Evolutionary conservation across 2,797 vertebrate genomes (phyloP), one percentile per base, ranked within the genome.

Genomic region (Ibycter americanus): DNA sequence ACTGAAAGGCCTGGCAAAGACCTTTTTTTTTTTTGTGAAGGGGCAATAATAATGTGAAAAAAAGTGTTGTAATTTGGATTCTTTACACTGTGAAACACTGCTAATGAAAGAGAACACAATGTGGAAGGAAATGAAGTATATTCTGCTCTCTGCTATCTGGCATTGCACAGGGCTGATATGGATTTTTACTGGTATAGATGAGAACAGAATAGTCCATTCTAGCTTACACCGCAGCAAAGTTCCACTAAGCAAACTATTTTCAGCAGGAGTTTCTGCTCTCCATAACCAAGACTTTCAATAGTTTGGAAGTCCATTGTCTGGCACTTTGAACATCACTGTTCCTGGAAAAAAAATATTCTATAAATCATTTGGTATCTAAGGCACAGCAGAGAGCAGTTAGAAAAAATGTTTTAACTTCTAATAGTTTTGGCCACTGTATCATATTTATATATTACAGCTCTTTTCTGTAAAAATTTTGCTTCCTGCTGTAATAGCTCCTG

Each of bases 101-200:
- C 46, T 83, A 55, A 65, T 62, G 68, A 36, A 46, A 52, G 26
- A 66, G 34, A 82, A 56, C 19, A 51, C 31, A 20, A 10, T 1
- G 3, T 86, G 88, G 63, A 91, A 96, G 88, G 85, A 96, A 96
- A 82, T 63, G 12, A 89, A 90, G 62, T 26, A 34, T 44, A 66
- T 84, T 91, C 47, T 89, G 27, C 73, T 20, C 77, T 89, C 52
- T 9, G 3, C 42, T 93, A 70, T 63, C 82, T 72, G 44, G 44
- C 58, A 73, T 80, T 83, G 73, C 73, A 82, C 15, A 20, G 66
- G 56, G 9, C 44, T 40, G 80, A 83, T 63, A 79, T 1, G n/a
- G 62, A 59, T 59, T 90, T 72, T 87, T 46, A 79, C 19, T 38
- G 68, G 61, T 58, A 6, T 5, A 65, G 40, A 59, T 36, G 52